These are phyloP conservation scores for Dasypolia templi DNA, from an alignment of 2,888 invertebrate genomes.

Conservation along the genomic window DNA sequence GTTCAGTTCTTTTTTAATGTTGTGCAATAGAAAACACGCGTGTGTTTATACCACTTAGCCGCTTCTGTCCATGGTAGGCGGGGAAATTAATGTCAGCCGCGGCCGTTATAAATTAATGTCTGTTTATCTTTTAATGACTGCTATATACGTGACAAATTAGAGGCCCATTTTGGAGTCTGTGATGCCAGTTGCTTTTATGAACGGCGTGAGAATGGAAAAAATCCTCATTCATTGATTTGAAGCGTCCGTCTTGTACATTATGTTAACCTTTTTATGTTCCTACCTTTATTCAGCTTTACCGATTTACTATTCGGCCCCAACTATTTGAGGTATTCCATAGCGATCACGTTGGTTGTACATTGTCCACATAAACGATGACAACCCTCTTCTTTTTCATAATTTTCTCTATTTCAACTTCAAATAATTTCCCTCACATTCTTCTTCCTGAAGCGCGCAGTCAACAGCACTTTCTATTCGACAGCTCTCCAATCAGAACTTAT, in stretches of 20 bases:
- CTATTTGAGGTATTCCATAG: neutral
- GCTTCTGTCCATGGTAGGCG: constrained; percentile 8
- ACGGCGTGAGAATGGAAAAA: neutral
- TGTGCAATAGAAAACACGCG: constrained; percentile 46
- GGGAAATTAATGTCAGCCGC: constrained; percentile 31
- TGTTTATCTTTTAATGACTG: constrained; percentile 23
- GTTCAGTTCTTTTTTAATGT: constrained; percentile 31
- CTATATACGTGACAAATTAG: constrained; percentile 10
- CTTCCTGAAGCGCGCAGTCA: neutral
- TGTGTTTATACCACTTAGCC: constrained; percentile 21
- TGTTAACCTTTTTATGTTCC: neutral
- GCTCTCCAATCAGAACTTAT: neutral
- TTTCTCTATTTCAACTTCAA: neutral
- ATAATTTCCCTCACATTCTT: neutral
- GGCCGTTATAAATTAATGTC: constrained; percentile 18
- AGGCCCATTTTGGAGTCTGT: neutral
- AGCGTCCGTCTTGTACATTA: neutral
- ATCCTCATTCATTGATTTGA: neutral
- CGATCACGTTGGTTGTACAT: neutral
- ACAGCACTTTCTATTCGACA: neutral
- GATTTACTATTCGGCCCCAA: neutral
- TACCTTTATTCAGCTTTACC: neutral
- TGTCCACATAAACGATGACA: neutral
- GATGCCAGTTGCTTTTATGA: neutral
- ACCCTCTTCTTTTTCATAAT: neutral